Conservation (phyloP, 2,113 vertebrate species). For the Ifrita kowaldi region DNA sequence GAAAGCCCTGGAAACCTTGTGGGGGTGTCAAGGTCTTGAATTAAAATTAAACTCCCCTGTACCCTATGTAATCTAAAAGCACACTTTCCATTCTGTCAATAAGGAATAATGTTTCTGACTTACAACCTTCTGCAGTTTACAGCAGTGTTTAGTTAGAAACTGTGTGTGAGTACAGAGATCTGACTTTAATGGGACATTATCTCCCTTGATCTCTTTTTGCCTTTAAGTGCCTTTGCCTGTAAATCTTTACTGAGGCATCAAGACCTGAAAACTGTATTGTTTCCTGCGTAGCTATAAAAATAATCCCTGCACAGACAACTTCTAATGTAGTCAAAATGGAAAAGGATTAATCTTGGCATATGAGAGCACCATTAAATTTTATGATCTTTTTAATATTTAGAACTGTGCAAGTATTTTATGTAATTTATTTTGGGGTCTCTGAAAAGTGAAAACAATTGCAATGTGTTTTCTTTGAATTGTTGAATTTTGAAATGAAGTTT, state of each 20-base stretch:
- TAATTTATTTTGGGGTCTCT: neutral
- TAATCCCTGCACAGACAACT: neutral
- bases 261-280: neutral
- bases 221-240: neutral
- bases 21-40: neutral
- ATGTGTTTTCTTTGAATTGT: neutral
- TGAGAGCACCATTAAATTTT: neutral
- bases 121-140: neutral
- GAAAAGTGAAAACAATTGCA: neutral
- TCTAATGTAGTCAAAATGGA: neutral
- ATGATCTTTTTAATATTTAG: neutral
- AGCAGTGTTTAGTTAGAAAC: neutral
- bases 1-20: neutral
- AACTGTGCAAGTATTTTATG: neutral
- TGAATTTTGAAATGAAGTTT: conserved; percentile 35
- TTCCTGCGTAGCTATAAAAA: neutral
- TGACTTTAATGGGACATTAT: neutral
- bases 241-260: neutral
- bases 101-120: neutral
- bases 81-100: neutral
- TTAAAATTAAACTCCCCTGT: neutral
- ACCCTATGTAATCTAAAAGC: neutral
- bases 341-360: neutral
- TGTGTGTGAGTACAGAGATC: neutral
- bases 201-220: neutral